These are phyloP conservation scores for Erythrolamprus reginae DNA, from an alignment of 2,113 vertebrate genomes.

Conservation along the genomic window DNA sequence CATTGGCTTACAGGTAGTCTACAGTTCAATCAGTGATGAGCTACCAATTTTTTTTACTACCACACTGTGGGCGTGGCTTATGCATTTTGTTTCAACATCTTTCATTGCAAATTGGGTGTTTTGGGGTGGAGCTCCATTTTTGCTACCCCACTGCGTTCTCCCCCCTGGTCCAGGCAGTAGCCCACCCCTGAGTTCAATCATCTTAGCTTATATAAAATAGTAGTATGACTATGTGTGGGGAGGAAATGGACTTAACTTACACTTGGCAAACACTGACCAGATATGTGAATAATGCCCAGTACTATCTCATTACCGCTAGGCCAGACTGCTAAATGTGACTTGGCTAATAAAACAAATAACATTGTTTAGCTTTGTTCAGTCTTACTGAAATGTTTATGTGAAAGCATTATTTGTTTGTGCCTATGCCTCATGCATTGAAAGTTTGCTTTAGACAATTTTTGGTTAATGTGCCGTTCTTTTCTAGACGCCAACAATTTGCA, in stretches of 20 bases:
- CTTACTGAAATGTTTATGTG: neutral
- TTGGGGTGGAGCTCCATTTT: too few species aligned
- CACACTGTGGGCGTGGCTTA: too few species aligned
- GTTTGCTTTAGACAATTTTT: neutral
- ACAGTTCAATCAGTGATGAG: neutral
- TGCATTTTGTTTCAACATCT: too few species aligned
- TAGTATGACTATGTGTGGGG: neutral
- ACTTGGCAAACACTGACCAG: neutral
- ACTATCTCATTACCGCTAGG: neutral
- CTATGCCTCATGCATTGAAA: neutral
- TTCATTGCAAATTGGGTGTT: too few species aligned
- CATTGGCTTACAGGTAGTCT: neutral
- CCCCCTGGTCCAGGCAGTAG: too few species aligned
- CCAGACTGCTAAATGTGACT: neutral
- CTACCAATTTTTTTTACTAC: too few species aligned
- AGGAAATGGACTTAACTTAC: neutral
- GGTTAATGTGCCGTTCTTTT: conserved; percentile 1
- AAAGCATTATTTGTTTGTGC: neutral
- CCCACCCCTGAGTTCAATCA: too few species aligned
- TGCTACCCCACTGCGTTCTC: too few species aligned
- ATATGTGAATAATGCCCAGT: neutral
- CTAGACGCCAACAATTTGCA: neutral
- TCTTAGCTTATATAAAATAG: neutral
- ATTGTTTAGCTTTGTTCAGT: neutral
- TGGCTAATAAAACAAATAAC: neutral